phyloP scores from a whole-genome alignment of 2,797 vertebrate species.

The Tragelaphus eurycerus region DNA sequence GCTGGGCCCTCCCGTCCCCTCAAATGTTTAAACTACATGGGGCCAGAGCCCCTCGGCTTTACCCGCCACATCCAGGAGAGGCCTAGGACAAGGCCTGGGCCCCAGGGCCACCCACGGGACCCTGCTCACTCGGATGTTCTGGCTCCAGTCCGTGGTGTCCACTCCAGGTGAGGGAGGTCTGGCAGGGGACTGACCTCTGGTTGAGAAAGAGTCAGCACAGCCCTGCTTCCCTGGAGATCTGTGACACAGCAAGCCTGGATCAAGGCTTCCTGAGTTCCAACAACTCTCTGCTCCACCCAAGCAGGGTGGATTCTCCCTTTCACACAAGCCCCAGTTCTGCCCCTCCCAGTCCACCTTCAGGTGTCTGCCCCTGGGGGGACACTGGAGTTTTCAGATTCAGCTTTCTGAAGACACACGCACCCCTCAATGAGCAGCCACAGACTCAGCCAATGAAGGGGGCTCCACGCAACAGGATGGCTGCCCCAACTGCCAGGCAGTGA shows the following conservation, averaged over 20 bases:
- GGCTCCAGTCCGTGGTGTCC: neutral
- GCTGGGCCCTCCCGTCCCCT: neutral
- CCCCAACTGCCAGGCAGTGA: neutral
- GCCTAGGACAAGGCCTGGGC: neutral
- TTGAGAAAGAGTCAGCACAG: neutral
- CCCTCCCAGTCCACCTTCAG: slow-evolving; percentile 32
- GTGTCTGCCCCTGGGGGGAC: neutral
- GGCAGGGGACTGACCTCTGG: neutral
- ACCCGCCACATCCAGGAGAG: neutral
- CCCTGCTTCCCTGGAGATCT: neutral
- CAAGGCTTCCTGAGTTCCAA: slow-evolving; percentile 25
- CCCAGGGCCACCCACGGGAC: neutral
- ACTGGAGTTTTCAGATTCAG: neutral
- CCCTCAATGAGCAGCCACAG: neutral
- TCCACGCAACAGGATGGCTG: neutral
- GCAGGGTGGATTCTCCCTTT: slow-evolving; percentile 51
- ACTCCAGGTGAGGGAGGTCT: neutral
- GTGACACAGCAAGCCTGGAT: slow-evolving; percentile 25
- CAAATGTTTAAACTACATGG: neutral
- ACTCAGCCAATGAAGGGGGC: neutral
- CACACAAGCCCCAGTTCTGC: neutral
- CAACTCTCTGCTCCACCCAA: slow-evolving; percentile 43
- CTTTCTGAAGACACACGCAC: neutral
- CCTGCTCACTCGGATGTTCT: neutral
- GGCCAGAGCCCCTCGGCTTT: neutral